These are phyloP conservation scores for Deroplatys truncata DNA, from an alignment of 2,888 invertebrate species.

Conservation along the genomic window DNA sequence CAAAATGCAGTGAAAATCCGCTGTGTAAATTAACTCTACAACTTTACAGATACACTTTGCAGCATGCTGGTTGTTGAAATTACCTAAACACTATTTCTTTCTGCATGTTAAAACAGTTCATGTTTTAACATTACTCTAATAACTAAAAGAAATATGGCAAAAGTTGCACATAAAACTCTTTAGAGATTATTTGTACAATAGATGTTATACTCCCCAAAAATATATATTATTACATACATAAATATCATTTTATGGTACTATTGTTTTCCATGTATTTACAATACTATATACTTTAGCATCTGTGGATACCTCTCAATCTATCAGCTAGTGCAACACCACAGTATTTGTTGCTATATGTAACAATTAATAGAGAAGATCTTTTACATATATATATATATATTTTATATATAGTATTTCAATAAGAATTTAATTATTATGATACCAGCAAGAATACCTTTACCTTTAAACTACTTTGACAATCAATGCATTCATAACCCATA, in stretches of 20 bases:
- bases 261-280: not conserved
- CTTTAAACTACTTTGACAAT: not conserved
- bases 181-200: constrained; percentile 19
- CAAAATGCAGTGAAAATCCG: not conserved
- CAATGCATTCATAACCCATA: not conserved
- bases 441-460: constrained; percentile 13
- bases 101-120: not conserved
- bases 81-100: not conserved
- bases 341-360: not conserved
- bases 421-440: constrained; percentile 9
- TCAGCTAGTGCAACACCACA: not conserved
- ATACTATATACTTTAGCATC: not conserved
- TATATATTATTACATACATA: constrained; percentile 30
- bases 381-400: not conserved
- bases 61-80: not conserved
- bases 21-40: not conserved
- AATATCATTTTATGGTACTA: constrained; percentile 19
- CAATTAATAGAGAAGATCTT: not conserved
- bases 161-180: constrained; percentile 1
- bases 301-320: not conserved
- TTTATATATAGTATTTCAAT: not conserved
- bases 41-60: not conserved
- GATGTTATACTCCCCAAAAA: constrained; percentile 29
- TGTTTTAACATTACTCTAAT: not conserved
- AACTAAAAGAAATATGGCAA: not conserved